Conservation (phyloP, 1,140 invertebrate genomes). For the Maniola jurtina region DNA sequence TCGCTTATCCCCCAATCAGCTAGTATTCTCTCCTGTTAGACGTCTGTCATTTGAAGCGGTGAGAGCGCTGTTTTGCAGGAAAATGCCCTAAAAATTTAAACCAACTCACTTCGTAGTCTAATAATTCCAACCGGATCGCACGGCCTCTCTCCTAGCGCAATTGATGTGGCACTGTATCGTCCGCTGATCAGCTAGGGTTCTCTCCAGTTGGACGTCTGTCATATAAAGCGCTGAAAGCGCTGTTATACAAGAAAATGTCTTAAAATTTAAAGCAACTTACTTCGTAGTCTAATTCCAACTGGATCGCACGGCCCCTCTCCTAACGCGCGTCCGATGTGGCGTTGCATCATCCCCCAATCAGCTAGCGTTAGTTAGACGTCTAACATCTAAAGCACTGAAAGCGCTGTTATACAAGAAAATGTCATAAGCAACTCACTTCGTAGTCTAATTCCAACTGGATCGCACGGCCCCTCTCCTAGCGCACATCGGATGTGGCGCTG, state of each 20-base stretch:
- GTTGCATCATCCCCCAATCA: slow-evolving; percentile 82
- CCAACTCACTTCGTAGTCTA: slow-evolving; percentile 73
- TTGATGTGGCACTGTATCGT: slow-evolving; percentile 84
- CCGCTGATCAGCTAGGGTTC: slow-evolving; percentile 81
- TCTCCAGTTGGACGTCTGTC: slow-evolving; percentile 82
- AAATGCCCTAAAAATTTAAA: neutral
- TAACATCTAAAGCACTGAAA: slow-evolving; percentile 70
- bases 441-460: slow-evolving; percentile 83
- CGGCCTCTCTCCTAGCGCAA: slow-evolving; percentile 83
- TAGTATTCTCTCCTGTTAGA: slow-evolving; percentile 81
- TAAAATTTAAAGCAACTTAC: slow-evolving; percentile 37
- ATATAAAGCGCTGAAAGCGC: slow-evolving; percentile 60
- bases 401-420: neutral
- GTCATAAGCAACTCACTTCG: slow-evolving; percentile 47
- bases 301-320: slow-evolving; percentile 85
- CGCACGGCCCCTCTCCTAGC: slow-evolving; percentile 83
- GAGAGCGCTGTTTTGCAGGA: neutral
- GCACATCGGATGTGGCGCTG: slow-evolving; percentile 84
- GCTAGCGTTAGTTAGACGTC: slow-evolving; percentile 82
- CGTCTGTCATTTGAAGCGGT: slow-evolving; percentile 79
- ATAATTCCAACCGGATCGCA: slow-evolving; percentile 84
- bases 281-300: slow-evolving; percentile 81
- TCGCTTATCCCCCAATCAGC: slow-evolving; percentile 81
- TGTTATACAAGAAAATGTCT: neutral
- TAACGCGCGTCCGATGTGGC: slow-evolving; percentile 84